A percentile compares a stretch with the other conserved stretches of the same genome.
phyloP scores from a whole-genome alignment of 2,113 vertebrate species.

The Lophura nycthemera region DNA sequence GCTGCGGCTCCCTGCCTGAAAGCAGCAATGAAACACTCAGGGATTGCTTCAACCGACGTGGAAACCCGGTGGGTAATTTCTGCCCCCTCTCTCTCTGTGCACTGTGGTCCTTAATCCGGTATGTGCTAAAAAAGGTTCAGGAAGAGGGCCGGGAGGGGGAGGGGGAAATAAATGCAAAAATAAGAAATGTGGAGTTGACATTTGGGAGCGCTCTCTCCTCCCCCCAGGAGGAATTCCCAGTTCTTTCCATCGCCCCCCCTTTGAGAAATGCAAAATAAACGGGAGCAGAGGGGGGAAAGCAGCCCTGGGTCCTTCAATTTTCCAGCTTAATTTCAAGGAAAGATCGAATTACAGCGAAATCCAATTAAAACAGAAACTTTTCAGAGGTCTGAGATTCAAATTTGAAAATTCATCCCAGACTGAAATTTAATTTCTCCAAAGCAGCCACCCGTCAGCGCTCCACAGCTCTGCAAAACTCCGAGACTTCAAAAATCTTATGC shows the following conservation, averaged over 20 bases:
- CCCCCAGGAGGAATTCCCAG: not conserved
- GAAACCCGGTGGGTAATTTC: not conserved
- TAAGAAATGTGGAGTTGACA: constrained; percentile 5
- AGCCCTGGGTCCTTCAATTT: not conserved
- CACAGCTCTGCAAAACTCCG: constrained; percentile 25
- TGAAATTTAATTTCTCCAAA: constrained; percentile 44
- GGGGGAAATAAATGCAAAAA: constrained; percentile 9
- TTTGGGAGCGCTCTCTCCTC: constrained; percentile 5
- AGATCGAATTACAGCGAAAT: constrained; percentile 9
- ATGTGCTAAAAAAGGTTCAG: constrained; percentile 28
- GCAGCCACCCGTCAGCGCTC: not conserved
- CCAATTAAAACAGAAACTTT: constrained; percentile 41
- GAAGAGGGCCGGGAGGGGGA: constrained; percentile 38
- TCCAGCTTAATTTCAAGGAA: not conserved
- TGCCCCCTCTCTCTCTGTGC: not conserved
- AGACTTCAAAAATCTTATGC: constrained; percentile 43
- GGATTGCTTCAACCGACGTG: not conserved
- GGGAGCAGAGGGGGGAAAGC: not conserved
- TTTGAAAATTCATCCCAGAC: constrained; percentile 58
- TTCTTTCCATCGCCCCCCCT: not conserved
- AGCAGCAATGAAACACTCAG: not conserved
- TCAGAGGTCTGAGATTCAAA: constrained; percentile 2
- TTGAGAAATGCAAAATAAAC: not conserved
- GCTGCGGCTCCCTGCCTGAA: not conserved
- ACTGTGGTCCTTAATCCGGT: too few relatives aligned